Evolutionary conservation across 64 coral and sea anemone species (phyloP), one percentile per base, ranked within the genome.

Genomic region (Trachythela sp.): DNA sequence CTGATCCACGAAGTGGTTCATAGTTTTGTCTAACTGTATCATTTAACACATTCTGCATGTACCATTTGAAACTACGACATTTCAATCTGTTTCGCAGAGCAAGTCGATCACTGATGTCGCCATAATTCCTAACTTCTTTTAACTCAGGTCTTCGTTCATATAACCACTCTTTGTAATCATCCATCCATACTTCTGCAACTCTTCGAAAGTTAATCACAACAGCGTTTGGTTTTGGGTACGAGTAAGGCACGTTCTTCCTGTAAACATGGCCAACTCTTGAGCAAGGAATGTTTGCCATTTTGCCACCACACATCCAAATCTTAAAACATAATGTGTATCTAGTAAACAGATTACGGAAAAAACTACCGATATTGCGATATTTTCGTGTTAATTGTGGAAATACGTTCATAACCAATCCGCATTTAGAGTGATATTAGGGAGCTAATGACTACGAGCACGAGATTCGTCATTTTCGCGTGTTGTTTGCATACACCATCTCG

Each of bases 181-280:
- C 96, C 96, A 99, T 99, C 96, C 96, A 99, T 2, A 99, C 96
- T 84, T 99, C 96, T 8, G 96, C 96, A 1, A 99, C 96, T 52
- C 96, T 91, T 36, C 90, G 88, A 48, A 99, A 99, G 48, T 99
- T 99, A 50, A 95, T 60, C 38, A 95, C 83, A 32, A 93, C 94
- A 11, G 96, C 96, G 70, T 99, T 93, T 83, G 90, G 83, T 48
- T 99, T 99, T 0, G 95, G 96, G 87, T 99, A 99, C 9, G 96
- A 91, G 39, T 99, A 99, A 2, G 96, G 96, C 11, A 99, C 96
- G 89, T 95, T 94, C 27, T 93, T 94, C 0, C 96, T 88, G 70
- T 99, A 99, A 17, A 99, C 96, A 48, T 99, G 96, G 15, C 96
- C 96, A 2, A 99, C 96, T 14, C 96, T 88, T 18, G 96, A 91